Percentiles rank a stretch among this genome's conserved stretches.
Evolutionary conservation across 2,888 invertebrate genomes (phyloP).

Genomic region (Caenorhabditis drosophilae): DNA sequence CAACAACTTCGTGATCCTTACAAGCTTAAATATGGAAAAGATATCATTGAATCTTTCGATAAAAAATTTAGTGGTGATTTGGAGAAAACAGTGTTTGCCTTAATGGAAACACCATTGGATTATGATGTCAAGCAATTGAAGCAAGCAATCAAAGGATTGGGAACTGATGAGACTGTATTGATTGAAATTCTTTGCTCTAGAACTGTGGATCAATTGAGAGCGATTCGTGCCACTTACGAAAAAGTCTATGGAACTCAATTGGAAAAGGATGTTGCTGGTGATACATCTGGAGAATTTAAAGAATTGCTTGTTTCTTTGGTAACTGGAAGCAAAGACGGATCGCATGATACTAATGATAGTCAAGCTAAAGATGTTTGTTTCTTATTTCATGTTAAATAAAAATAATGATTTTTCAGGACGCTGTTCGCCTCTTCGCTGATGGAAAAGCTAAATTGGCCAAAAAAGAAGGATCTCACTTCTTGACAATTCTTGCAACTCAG

Average conservation of each 20-base stretch:
- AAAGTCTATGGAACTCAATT: slow-evolving; percentile 44
- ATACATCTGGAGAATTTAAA: slow-evolving; percentile 88
- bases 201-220: slow-evolving; percentile 70
- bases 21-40: slow-evolving; percentile 57
- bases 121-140: slow-evolving; percentile 71
- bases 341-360: slow-evolving; percentile 44
- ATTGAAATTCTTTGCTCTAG: slow-evolving; percentile 87
- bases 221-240: slow-evolving; percentile 51
- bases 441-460: slow-evolving; percentile 53
- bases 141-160: slow-evolving; percentile 75
- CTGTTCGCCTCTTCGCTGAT: slow-evolving; percentile 55
- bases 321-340: slow-evolving; percentile 60
- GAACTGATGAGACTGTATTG: slow-evolving; percentile 81
- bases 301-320: slow-evolving; percentile 58
- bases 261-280: slow-evolving; percentile 73
- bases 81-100: slow-evolving; percentile 60
- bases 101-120: slow-evolving; percentile 69
- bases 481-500: slow-evolving; percentile 55
- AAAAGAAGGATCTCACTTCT: slow-evolving; percentile 52
- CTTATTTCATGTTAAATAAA: not conserved
- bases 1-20: slow-evolving; percentile 73
- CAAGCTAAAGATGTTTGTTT: slow-evolving; percentile 44
- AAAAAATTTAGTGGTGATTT: slow-evolving; percentile 53
- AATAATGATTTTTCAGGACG: slow-evolving; percentile 39
- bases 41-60: slow-evolving; percentile 47